Evolutionary conservation across 2,797 vertebrate species (phyloP), one percentile per base, ranked within the genome.

Genomic region (Gymnoscopelus microlampas): DNA sequence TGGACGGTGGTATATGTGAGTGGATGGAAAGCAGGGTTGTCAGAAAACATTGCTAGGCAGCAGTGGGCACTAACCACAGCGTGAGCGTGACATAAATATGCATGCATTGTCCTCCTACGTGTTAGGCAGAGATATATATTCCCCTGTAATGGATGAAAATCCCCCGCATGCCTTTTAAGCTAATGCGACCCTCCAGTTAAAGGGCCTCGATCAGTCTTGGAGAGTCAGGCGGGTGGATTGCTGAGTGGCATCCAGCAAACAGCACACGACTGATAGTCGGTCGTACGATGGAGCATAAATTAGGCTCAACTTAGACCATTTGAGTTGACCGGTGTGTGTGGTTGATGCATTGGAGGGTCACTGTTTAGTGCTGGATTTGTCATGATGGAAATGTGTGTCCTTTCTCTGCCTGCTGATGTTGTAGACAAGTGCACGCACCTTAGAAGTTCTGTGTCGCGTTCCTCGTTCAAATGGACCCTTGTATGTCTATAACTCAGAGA

Each of bases 101-200:
- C 50, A 60, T 71, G 60, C 66, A 59, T 11, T 29, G 56, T 19
- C 14, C 24, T 23, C 19, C 10, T 32, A 0, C 44, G 56, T 53
- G 49, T 74, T 47, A 60, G 57, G 54, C 61, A 69, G 48, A 66
- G 71, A 79, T 78, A 67, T 67, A 70, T 80, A 68, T 72, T 57
- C 53, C 24, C 62, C 60, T 60, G 11, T 67, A 77, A 85, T 72
- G 74, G 74, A 88, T 85, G 73, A 80, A 60, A 53, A 44, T 10
- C 39, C 47, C 5, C 39, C 4, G 23, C 56, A 54, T 72, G 76
- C 53, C 74, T 86, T 79, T 87, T 84, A 87, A 79, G 77, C 55
- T 80, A 76, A 87, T 87, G 86, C 71, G 14, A 9, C 39, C 3
- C 3, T 39, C 39, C 55, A 63, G 60, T 55, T 62, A 61, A 72